Conservation (phyloP, 2,888 invertebrate genomes). For the Plebejus melissa region DNA sequence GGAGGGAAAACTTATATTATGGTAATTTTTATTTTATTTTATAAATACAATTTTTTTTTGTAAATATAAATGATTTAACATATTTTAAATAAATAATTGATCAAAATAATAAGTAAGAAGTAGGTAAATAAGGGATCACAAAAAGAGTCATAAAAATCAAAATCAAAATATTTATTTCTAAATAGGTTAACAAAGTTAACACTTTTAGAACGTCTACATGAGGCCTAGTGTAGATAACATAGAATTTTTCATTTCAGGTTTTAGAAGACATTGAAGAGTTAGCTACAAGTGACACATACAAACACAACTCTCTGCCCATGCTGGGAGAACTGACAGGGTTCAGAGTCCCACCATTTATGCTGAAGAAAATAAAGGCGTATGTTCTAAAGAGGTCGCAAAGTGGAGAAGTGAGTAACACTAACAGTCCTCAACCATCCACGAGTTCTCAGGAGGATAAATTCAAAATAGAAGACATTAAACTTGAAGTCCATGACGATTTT, state of each 20-base stretch:
- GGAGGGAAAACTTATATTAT: slow-evolving; percentile 89
- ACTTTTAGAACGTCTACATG: no score
- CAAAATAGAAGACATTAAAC: slow-evolving; percentile 62
- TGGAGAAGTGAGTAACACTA: slow-evolving; percentile 55
- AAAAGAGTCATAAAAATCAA: no score
- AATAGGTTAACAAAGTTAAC: no score
- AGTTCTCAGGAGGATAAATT: slow-evolving; percentile 60
- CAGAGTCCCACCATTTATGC: slow-evolving; percentile 85
- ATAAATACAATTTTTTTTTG: no score
- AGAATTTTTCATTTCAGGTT: slow-evolving; percentile 56
- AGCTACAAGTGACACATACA: slow-evolving; percentile 85
- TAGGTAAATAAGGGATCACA: no score
- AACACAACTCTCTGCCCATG: slow-evolving; percentile 81
- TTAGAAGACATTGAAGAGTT: slow-evolving; percentile 88
- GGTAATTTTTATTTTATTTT: slow-evolving; percentile 46
- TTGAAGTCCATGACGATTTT: slow-evolving; percentile 61
- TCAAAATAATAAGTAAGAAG: no score
- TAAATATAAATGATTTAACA: no score
- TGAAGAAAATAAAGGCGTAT: slow-evolving; percentile 85
- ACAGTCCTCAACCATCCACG: slow-evolving; percentile 65
- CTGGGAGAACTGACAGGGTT: slow-evolving; percentile 86
- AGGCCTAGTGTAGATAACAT: no score
- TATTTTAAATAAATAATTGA: no score
- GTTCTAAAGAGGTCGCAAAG: slow-evolving; percentile 67
- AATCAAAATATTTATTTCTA: no score